phyloP scores from a whole-genome alignment of 2,113 vertebrate species.

The Psephotus haematonotus region DNA sequence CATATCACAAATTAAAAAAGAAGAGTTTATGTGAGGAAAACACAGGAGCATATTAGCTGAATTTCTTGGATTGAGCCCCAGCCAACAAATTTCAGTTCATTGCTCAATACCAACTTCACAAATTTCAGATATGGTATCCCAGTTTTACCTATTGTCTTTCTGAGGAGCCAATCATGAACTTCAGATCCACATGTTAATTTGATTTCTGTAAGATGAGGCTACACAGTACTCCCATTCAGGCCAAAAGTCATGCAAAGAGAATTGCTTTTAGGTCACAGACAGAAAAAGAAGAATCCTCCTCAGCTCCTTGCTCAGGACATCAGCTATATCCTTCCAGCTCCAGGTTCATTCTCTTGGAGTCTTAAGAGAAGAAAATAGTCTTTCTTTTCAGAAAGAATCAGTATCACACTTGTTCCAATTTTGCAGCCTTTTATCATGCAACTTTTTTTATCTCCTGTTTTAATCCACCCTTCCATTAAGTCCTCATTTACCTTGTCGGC shows the following conservation, averaged over 20 bases:
- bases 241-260: background rate
- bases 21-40: background rate
- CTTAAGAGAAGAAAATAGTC: background rate
- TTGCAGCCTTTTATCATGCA: background rate
- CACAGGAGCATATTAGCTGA: background rate
- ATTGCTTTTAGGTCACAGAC: background rate
- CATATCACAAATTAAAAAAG: constrained; percentile 21
- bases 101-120: background rate
- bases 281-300: background rate
- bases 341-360: background rate
- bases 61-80: background rate
- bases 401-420: background rate
- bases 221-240: accelerated
- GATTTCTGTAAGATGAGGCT: background rate
- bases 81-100: background rate
- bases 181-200: background rate
- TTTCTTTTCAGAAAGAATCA: background rate
- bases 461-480: background rate
- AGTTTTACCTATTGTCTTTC: background rate
- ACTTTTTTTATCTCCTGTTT: background rate
- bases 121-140: background rate
- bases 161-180: background rate
- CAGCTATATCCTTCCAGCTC: background rate
- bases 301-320: background rate
- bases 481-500: background rate